phyloP scores from a whole-genome alignment of 2,888 invertebrate genomes.

The Pollenia amentaria region DNA sequence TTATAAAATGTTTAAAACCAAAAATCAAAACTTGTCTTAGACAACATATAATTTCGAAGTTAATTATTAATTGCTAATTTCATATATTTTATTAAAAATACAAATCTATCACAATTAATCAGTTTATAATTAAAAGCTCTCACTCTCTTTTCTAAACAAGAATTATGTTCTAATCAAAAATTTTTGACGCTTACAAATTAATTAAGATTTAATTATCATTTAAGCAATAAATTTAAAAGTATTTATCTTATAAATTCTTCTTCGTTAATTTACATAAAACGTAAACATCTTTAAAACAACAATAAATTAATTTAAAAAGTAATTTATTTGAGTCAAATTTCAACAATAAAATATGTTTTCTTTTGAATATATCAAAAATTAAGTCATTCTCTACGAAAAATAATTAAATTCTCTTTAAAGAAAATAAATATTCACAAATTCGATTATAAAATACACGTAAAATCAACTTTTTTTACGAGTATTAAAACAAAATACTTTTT shows the following conservation, averaged over 20 bases:
- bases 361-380: not conserved
- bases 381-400: not conserved
- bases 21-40: not conserved
- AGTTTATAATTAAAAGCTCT: not conserved
- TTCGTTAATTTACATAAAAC: no score
- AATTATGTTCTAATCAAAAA: not conserved
- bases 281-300: not conserved
- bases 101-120: slow-evolving; percentile 25
- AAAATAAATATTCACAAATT: not conserved
- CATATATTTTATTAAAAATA: slow-evolving; percentile 17
- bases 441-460: not conserved
- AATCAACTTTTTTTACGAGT: no score
- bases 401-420: not conserved
- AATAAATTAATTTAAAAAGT: not conserved
- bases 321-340: slow-evolving; percentile 12
- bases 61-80: not conserved
- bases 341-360: not conserved
- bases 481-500: no score
- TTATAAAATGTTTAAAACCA: not conserved
- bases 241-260: not conserved
- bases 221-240: not conserved
- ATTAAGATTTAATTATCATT: slow-evolving; percentile 12
- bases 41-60: slow-evolving; percentile 1
- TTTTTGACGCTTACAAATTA: slow-evolving; percentile 18
- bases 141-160: not conserved